Evolutionary conservation across 2,888 invertebrate species (phyloP), one percentile per base, ranked within the genome.

Genomic region (Noctua comes): DNA sequence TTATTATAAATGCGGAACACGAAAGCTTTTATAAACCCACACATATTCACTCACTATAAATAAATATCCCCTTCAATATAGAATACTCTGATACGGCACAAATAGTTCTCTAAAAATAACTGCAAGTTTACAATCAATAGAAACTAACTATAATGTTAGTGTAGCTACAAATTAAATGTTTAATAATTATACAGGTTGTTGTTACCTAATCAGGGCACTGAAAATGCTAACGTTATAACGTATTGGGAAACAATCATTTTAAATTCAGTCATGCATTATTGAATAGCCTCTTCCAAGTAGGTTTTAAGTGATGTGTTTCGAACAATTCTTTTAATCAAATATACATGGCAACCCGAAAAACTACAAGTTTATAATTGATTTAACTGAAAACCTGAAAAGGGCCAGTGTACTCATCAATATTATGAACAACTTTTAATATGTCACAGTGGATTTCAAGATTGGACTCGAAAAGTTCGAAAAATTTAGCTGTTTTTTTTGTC

Each of bases 241-340:
- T 81, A 77, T 81, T 84, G 70, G 62, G 62, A 73, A 83, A 85
- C 46, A 24, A 62, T 16, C 21, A 70, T 77, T 77, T 27, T 66
- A 68, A 68, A 78, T 83, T 78, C 54, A 78, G 59, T 65, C 51
- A 51, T 84, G 71, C 51, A 84, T 83, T 80, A 84, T 70, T 84
- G 24, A 84, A 70, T 62, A 70, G 46, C 54, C 5, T 31, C 31
- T 48, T 82, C 59, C 16, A 66, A 76, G 82, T 64, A 59, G 59
- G 66, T 54, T 81, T 40, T 62, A 76, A 48, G 62, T 48, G 59
- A 68, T 54, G 57, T 79, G 31, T 36, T 76, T 69, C 46, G 40
- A 31, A 77, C 48, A 46, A 65, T 69, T 10, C 46, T 69, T 6
- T 21, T 57, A 13, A 76, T 80, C 10, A 46, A 64, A 82, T 54